phyloP scores from a whole-genome alignment of 2,113 vertebrate genomes.

The Cavia aperea region DNA sequence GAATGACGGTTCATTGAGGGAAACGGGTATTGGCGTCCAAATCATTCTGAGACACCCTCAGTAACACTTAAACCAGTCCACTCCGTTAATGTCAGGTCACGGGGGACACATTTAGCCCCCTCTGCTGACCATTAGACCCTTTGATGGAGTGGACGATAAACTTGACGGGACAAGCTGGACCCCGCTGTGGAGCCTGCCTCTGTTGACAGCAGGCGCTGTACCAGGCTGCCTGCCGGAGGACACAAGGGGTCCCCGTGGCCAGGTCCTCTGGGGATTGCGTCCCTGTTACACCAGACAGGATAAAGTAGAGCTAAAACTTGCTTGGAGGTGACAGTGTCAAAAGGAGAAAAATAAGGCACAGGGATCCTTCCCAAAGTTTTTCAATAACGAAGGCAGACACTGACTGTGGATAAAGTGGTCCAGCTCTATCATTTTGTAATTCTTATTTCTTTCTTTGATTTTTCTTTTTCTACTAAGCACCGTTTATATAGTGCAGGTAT shows the following conservation, averaged over 20 bases:
- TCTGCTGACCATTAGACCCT: constrained; percentile 80
- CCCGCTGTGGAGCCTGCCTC: constrained; percentile 8
- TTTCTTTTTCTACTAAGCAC: constrained; percentile 47
- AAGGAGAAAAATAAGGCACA: neutral
- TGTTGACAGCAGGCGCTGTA: neutral
- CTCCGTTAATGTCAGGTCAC: constrained; percentile 80
- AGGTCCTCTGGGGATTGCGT: neutral
- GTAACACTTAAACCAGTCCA: constrained; percentile 80
- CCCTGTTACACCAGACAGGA: constrained; percentile 28
- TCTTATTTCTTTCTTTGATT: constrained; percentile 47
- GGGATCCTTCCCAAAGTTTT: neutral
- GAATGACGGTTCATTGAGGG: constrained; percentile 78
- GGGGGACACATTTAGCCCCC: constrained; percentile 76
- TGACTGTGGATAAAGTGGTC: neutral
- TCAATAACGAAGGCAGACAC: neutral
- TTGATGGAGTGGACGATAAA: constrained; percentile 82
- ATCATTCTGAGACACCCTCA: constrained; percentile 77
- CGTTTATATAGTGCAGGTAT: constrained; percentile 35
- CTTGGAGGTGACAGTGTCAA: neutral
- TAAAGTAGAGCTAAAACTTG: constrained; percentile 40
- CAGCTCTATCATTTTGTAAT: constrained; percentile 29
- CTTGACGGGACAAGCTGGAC: constrained; percentile 73
- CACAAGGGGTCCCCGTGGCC: neutral
- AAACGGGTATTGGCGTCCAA: constrained; percentile 81
- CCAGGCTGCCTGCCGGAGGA: constrained; percentile 22